phyloP scores from a whole-genome alignment of 2,888 invertebrate genomes.

The Rhamnusium bicolor region DNA sequence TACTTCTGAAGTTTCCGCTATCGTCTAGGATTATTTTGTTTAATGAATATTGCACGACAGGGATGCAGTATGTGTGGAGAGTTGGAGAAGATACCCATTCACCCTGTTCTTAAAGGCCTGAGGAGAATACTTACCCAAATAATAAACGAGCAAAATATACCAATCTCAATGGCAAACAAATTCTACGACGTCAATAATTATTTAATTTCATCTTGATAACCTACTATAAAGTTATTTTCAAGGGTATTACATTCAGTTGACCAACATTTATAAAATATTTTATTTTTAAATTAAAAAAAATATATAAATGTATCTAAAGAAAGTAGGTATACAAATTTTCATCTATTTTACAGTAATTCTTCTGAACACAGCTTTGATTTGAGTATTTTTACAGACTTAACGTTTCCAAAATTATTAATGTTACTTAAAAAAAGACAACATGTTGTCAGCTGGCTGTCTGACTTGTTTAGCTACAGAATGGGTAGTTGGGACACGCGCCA shows the following conservation, averaged over 20 bases:
- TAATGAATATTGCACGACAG: too few relatives aligned
- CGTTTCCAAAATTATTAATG: constrained; percentile 15
- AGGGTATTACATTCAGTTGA: background rate
- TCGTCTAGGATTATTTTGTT: too few relatives aligned
- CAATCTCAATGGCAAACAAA: too few relatives aligned
- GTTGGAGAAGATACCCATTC: too few relatives aligned
- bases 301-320: constrained; percentile 8
- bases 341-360: constrained; percentile 13
- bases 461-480: constrained; percentile 64
- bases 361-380: constrained; percentile 24
- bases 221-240: too few relatives aligned
- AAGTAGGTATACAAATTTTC: background rate
- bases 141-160: too few relatives aligned
- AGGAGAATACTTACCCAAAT: too few relatives aligned
- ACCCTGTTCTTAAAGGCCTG: too few relatives aligned
- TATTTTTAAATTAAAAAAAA: constrained; percentile 18
- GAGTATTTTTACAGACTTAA: constrained; percentile 16
- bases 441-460: constrained; percentile 61
- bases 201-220: too few relatives aligned
- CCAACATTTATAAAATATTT: constrained; percentile 19
- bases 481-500: constrained; percentile 69
- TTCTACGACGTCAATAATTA: too few relatives aligned
- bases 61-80: too few relatives aligned
- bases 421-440: constrained; percentile 49
- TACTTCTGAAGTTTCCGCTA: too few relatives aligned